Percentiles rank a stretch among this genome's conserved stretches.
Evolutionary conservation across 1,140 invertebrate genomes (phyloP).

Genomic region (Oryctes rhinoceros): DNA sequence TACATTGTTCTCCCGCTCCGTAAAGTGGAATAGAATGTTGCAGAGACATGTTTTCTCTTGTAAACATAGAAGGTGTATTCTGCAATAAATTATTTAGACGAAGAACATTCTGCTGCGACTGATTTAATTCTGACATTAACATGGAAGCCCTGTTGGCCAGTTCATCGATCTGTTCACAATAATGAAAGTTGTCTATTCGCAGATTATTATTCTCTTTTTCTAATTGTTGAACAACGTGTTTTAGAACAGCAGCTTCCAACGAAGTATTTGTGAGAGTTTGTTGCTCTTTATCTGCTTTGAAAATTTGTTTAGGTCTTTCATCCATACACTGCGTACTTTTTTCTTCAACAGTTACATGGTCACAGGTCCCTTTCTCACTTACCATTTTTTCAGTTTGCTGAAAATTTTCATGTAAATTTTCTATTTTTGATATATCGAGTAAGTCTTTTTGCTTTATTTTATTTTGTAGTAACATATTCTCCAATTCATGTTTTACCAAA

Average conservation of each 20-base stretch:
- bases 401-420: background rate
- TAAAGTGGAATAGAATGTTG: slow-evolving; percentile 10
- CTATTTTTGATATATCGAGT: background rate
- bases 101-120: slow-evolving; percentile 10
- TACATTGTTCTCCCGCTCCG: slow-evolving; percentile 46
- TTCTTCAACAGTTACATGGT: background rate
- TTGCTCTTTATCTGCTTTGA: background rate
- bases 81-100: slow-evolving; percentile 17
- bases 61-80: background rate
- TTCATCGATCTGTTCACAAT: slow-evolving; percentile 34
- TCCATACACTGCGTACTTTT: slow-evolving; percentile 23
- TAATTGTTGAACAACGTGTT: slow-evolving; percentile 40
- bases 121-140: slow-evolving; percentile 44
- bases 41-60: background rate
- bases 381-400: background rate
- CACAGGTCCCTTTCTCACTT: background rate
- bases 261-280: slow-evolving; percentile 9
- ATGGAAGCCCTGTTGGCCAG: slow-evolving; percentile 14
- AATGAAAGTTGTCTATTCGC: slow-evolving; percentile 23
- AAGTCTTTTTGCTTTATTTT: slow-evolving; percentile 20
- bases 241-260: background rate
- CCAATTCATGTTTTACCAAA: slow-evolving; percentile 29
- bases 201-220: slow-evolving; percentile 42
- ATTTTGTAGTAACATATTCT: slow-evolving; percentile 34
- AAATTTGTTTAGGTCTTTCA: background rate